phyloP scores from a whole-genome alignment of 2,797 vertebrate genomes.

The Anomalospiza imberbis region DNA sequence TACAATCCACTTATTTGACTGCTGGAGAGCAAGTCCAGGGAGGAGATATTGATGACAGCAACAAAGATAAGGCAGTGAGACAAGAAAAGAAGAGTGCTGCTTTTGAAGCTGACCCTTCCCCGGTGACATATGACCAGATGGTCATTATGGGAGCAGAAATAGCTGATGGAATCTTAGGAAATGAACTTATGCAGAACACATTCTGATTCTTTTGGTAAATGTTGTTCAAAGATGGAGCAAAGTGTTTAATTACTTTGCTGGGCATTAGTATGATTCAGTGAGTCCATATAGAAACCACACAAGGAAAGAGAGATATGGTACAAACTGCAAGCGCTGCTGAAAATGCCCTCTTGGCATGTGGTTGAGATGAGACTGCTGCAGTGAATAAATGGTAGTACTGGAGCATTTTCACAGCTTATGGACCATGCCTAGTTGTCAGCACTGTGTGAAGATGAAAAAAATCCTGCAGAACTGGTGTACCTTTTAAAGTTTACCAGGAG shows the following conservation, averaged over 20 bases:
- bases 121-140: not conserved
- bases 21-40: not conserved
- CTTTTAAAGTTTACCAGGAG: not conserved
- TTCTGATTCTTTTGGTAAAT: not conserved
- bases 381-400: not conserved
- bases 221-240: not conserved
- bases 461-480: not conserved
- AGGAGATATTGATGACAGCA: not conserved
- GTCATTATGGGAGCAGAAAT: not conserved
- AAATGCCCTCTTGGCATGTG: not conserved
- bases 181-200: not conserved
- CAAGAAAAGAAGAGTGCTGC: not conserved
- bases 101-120: not conserved
- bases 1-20: not conserved
- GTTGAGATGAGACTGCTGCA: not conserved
- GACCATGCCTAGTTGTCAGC: not conserved
- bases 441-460: not conserved
- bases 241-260: not conserved
- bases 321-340: not conserved
- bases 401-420: not conserved
- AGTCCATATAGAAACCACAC: not conserved
- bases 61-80: not conserved
- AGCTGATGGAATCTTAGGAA: not conserved
- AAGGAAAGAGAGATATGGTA: not conserved
- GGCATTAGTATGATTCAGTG: accelerated